Evolutionary conservation across 2,113 vertebrate genomes (phyloP).

Genomic region (Solenodon paradoxus): DNA sequence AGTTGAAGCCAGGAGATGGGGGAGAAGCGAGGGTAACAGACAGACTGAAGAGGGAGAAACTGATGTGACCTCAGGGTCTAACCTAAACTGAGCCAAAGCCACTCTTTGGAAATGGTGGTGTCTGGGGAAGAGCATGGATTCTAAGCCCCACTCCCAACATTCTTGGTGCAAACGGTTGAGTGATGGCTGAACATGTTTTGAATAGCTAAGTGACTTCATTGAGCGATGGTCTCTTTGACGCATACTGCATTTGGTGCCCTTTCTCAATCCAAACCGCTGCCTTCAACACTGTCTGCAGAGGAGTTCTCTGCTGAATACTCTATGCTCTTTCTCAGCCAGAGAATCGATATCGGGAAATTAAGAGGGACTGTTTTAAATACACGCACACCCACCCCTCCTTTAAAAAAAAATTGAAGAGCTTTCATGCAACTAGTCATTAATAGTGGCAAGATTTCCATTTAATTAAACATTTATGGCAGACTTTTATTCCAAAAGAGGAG

Average conservation of each 20-base stretch:
- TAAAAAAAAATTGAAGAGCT: conserved; percentile 73
- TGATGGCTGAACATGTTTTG: conserved; percentile 89
- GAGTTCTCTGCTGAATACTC: conserved; percentile 85
- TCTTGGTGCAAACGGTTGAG: conserved; percentile 87
- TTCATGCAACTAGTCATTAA: conserved; percentile 77
- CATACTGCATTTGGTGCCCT: conserved; percentile 90
- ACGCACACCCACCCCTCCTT: conserved; percentile 47
- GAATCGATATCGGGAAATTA: conserved; percentile 85
- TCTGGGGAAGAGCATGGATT: conserved; percentile 63
- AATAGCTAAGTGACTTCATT: conserved; percentile 92
- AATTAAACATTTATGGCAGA: conserved; percentile 80
- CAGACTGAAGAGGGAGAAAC: conserved; percentile 41
- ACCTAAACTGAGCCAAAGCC: conserved; percentile 72
- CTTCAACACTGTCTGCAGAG: conserved; percentile 87
- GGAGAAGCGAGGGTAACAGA: conserved; percentile 8
- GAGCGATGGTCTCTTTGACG: conserved; percentile 90
- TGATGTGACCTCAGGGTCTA: conserved; percentile 59
- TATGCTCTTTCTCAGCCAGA: conserved; percentile 82
- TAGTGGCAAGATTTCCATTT: conserved; percentile 70
- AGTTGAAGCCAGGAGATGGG: conserved; percentile 44
- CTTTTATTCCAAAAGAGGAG: conserved; percentile 59
- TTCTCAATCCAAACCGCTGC: conserved; percentile 86
- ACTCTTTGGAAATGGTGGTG: conserved; percentile 68
- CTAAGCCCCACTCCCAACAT: conserved; percentile 30
- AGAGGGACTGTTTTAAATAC: conserved; percentile 81